phyloP scores from a whole-genome alignment of 2,888 invertebrate species.

The Adineta ricciae region DNA sequence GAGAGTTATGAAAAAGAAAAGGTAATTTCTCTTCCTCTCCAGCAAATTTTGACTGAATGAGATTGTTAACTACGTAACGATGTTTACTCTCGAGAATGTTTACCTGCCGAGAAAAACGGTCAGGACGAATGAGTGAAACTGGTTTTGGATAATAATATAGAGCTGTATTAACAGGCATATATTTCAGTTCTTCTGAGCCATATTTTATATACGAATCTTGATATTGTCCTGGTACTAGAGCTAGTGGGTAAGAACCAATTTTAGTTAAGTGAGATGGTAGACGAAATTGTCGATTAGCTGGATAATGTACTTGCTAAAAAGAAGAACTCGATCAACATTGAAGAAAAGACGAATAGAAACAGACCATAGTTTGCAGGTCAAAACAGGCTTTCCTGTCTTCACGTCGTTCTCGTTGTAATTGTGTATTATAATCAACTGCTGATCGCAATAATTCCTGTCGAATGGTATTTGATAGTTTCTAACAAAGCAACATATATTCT shows the following conservation, averaged over 20 bases:
- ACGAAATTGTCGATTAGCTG: not conserved
- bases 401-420: conserved; percentile 64
- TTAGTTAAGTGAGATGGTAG: not conserved
- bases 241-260: conserved; percentile 71
- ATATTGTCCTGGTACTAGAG: conserved; percentile 90
- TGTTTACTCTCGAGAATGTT: not conserved
- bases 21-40: too few species aligned
- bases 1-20: too few species aligned
- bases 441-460: conserved; percentile 39
- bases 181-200: conserved; percentile 68
- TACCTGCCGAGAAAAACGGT: conserved; percentile 9
- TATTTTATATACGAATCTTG: conserved; percentile 73
- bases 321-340: not conserved
- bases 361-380: conserved; percentile 71
- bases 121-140: conserved; percentile 32
- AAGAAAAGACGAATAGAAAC: too few species aligned
- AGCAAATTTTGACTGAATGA: too few species aligned
- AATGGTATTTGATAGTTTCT: not conserved
- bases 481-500: not conserved
- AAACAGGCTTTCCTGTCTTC: conserved; percentile 71
- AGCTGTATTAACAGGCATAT: conserved; percentile 82
- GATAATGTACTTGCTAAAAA: conserved; percentile 20
- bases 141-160: conserved; percentile 56
- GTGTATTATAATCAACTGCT: conserved; percentile 71
- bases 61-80: too few species aligned